Base-by-base conservation (phyloP, 2,888 invertebrate species). In the Drosophila antonietae region DNA sequence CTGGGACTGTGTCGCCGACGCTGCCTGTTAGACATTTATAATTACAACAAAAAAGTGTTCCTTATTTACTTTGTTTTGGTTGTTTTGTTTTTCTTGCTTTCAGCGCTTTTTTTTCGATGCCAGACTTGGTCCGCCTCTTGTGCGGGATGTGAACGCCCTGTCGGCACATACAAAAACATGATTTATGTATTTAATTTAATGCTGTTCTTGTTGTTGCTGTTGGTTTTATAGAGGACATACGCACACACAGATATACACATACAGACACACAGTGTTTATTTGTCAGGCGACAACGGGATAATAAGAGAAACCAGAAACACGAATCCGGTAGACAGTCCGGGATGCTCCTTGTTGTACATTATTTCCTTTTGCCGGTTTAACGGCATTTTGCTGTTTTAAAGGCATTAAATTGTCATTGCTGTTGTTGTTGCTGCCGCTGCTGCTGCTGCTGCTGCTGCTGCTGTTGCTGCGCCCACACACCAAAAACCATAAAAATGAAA, bases 121-220 rank as follows among this genome's bases (percentile, higher is more conserved):
- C 69, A 61, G 55, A 59, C 74, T 74, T 68, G 66, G 60, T 39
- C 52, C 33, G 33, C 44, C 33, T 46, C 57, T 20, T 12, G 10
- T n/a, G 41, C 41, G 18, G 75, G 60, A 64, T 65, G 57, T 55
- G 58, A 67, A 68, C 69, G 68, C 58, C 53, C 83, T 70, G 80
- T 78, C 68, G 83, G 66, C 82, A 73, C 62, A 75, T 66, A 69
- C 68, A 72, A 83, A 79, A 81, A 87, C 59, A 89, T 86, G 85
- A 86, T 86, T 86, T 86, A 86, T 86, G 85, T 80, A 84, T 89
- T 88, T 84, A 86, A 86, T 86, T 86, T 86, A 85, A 85, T 89
- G 82, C 70, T 73, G 66, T 70, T 78, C 78, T 74, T 83, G 71
- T 46, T 53, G 53, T 23, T 72, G 65, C 51, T 78, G 70, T 55